These are phyloP conservation scores for Ophioderma brevispina DNA, from an alignment of 35 echinoderm and acorn worm species.

Conservation along the genomic window DNA sequence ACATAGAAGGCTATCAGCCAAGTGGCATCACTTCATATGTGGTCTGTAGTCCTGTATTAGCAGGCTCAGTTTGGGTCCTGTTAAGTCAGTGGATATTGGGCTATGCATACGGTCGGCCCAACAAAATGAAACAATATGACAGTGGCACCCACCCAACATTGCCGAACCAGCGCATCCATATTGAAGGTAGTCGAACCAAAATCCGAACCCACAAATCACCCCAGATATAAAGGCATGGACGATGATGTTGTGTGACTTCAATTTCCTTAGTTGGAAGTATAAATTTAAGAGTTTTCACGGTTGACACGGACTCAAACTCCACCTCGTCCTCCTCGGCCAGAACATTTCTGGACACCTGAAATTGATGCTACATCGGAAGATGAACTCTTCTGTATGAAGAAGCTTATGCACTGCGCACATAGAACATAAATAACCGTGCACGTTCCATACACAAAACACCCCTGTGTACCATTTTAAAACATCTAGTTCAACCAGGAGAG, in stretches of 20 bases:
- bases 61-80: constrained; percentile 79
- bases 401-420: constrained; percentile 50
- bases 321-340: constrained; percentile 95
- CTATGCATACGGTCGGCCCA: constrained; percentile 83
- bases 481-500: constrained; percentile 63
- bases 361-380: constrained; percentile 15
- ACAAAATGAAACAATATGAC: constrained; percentile 76
- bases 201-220: constrained; percentile 72
- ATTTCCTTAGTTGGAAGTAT: constrained; percentile 82
- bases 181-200: constrained; percentile 80
- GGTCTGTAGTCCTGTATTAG: constrained; percentile 83
- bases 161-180: constrained; percentile 65
- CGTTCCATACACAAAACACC: constrained; percentile 49
- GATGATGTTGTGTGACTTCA: constrained; percentile 83
- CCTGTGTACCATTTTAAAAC: constrained; percentile 5
- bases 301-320: constrained; percentile 85
- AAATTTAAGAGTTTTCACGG: constrained; percentile 68
- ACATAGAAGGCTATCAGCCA: constrained; percentile 86
- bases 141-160: constrained; percentile 71
- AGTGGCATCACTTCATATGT: constrained; percentile 65
- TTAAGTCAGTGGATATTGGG: constrained; percentile 89
- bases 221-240: constrained; percentile 75
- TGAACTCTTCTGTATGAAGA: constrained; percentile 50
- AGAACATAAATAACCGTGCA: constrained; percentile 46
- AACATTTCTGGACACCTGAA: constrained; percentile 32